Evolutionary conservation across 2,113 vertebrate species (phyloP).

Genomic region (Chaenogobius annularis): DNA sequence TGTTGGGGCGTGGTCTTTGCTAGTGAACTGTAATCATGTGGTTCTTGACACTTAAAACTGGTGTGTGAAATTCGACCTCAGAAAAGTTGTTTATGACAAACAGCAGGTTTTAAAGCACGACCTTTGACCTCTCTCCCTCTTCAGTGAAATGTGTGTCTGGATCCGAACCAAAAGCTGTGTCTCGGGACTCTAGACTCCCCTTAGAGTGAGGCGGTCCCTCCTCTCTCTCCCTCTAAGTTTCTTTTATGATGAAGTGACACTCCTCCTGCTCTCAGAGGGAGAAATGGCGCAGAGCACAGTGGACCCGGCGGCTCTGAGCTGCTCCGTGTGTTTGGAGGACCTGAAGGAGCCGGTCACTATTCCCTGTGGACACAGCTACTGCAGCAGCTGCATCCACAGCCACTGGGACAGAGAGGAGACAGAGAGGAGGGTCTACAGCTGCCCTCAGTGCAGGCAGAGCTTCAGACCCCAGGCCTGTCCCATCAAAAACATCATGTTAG

Average conservation of each 20-base stretch:
- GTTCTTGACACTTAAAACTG: no score
- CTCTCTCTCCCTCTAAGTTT: background rate
- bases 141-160: background rate
- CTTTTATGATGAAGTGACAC: background rate
- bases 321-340: background rate
- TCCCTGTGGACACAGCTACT: slow-evolving; percentile 10
- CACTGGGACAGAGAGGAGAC: background rate
- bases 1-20: no score
- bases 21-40: no score
- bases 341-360: slow-evolving; percentile 2
- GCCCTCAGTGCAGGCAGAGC: slow-evolving; percentile 2
- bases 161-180: background rate
- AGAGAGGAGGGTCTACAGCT: background rate
- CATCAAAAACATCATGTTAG: background rate
- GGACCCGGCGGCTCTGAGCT: background rate
- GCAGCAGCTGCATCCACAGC: slow-evolving; percentile 1
- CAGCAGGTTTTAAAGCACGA: background rate
- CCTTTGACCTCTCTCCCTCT: background rate
- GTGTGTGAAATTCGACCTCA: no score
- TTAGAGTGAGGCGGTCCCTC: background rate
- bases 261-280: background rate
- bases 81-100: background rate
- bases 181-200: no score
- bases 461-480: slow-evolving; percentile 1
- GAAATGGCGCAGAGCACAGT: background rate